phyloP scores from a whole-genome alignment of 2,113 vertebrate genomes.

The Bos taurus region DNA sequence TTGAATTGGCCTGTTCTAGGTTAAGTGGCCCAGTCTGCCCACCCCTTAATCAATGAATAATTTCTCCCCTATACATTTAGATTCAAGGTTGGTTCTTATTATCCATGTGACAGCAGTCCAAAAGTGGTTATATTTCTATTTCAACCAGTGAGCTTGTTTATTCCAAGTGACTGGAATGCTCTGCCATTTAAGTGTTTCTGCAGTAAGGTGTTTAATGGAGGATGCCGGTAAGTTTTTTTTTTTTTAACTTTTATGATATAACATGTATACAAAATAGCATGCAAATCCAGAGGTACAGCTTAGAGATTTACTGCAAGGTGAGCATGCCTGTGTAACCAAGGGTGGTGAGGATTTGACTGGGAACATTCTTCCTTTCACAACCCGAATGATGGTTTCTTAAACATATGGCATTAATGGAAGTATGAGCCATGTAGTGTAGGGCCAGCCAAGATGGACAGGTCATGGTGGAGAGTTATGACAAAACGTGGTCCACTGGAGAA shows the following conservation, averaged over 20 bases:
- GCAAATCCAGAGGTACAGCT: background rate
- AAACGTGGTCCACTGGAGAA: background rate
- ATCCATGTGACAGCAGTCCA: background rate
- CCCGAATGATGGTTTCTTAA: slow-evolving; percentile 22
- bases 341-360: slow-evolving; percentile 33
- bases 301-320: background rate
- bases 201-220: background rate
- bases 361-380: slow-evolving; percentile 25
- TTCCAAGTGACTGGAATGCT: background rate
- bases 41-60: background rate
- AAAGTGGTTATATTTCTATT: background rate
- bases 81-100: background rate
- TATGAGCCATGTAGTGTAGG: background rate
- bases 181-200: background rate
- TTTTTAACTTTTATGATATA: slow-evolving; percentile 26
- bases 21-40: background rate
- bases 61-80: slow-evolving; percentile 6
- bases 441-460: background rate
- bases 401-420: background rate
- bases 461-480: background rate
- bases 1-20: background rate
- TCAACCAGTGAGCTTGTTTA: background rate
- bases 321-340: background rate
- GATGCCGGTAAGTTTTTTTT: background rate
- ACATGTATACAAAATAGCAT: background rate